Conservation (phyloP, 2,113 vertebrate genomes). For the Erpornis zantholeuca region DNA sequence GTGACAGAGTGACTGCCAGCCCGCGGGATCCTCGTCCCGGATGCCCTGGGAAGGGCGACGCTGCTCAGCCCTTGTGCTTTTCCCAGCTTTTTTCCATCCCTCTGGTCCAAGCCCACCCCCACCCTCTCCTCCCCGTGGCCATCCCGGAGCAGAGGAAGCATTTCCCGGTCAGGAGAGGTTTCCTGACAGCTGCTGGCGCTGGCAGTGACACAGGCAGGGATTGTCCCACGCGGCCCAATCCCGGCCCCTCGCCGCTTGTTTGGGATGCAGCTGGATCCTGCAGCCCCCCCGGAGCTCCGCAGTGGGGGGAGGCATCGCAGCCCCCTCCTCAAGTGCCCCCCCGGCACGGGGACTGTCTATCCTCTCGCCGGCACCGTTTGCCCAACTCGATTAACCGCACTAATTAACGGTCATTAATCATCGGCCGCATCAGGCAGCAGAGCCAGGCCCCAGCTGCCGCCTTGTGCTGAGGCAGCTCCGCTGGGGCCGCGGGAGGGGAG, state of each 20-base stretch:
- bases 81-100: not conserved
- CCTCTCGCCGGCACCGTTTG: not conserved
- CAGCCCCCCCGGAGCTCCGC: not conserved
- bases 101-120: not conserved
- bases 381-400: constrained; percentile 26
- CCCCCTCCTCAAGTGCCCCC: not conserved
- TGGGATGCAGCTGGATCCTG: rapidly evolving
- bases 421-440: not conserved
- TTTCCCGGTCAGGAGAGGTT: constrained; percentile 4
- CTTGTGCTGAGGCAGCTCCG: constrained; percentile 23
- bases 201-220: not conserved
- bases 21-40: rapidly evolving
- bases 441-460: not conserved
- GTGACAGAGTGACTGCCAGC: not conserved
- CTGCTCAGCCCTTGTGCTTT: not conserved
- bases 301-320: rapidly evolving
- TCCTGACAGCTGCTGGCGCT: not conserved
- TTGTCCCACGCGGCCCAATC: not conserved
- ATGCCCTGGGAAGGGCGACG: not conserved
- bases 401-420: constrained; percentile 64
- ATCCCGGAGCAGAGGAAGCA: not conserved
- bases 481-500: not conserved
- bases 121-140: not conserved
- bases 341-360: not conserved
- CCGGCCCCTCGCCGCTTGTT: rapidly evolving